Base-by-base conservation (phyloP, 2,888 invertebrate genomes). In the Steinernema hermaphroditum region DNA sequence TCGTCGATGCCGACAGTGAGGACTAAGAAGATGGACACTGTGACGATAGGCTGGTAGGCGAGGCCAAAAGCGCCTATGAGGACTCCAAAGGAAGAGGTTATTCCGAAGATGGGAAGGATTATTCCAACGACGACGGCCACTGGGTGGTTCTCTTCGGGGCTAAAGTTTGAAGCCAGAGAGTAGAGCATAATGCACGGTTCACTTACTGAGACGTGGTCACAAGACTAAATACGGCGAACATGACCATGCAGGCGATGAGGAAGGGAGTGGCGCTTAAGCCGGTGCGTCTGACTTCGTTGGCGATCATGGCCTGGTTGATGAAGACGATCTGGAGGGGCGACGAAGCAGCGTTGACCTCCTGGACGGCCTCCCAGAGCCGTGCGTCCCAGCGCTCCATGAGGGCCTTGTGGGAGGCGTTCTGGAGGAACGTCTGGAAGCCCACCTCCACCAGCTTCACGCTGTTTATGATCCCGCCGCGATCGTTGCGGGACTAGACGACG, bases 371-470 rank as follows among this genome's bases (percentile, higher is more conserved):
- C 54, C 54, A 54, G 54, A 54, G 54, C 54, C 27, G 4, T 6
- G 54, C 27, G 54, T 54, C 54, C 54, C 54, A 54, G 54, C 54
- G 54, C 27, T 54, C 27, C 54, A 54, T 22, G 27, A 54, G 54
- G 2, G 54, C 54, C 16, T 54, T 27, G 54, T 54, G 54, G 22
- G 54, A 8, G 2, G 54, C 54, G 27, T 54, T 54, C 27, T 22
- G 2, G n/a, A 54, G 14, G 27, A 54, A 54, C 27, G 27, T 27
- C 27, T 54, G 54, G 19, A 54, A 54, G 22, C 54, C 54, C n/a
- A 54, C 19, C 27, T 54, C 54, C 24, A 54, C 54, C 6, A 54
- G 54, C 19, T 54, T 54, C 27, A 54, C 54, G 27, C 54, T 54
- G 8, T 54, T 27, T 2, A 54, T 54, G 54, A 54, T 54, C 12